A percentile compares a stretch with the other conserved stretches of the same genome.
Evolutionary conservation across 2,113 vertebrate genomes (phyloP).

Genomic region (Lontra canadensis): DNA sequence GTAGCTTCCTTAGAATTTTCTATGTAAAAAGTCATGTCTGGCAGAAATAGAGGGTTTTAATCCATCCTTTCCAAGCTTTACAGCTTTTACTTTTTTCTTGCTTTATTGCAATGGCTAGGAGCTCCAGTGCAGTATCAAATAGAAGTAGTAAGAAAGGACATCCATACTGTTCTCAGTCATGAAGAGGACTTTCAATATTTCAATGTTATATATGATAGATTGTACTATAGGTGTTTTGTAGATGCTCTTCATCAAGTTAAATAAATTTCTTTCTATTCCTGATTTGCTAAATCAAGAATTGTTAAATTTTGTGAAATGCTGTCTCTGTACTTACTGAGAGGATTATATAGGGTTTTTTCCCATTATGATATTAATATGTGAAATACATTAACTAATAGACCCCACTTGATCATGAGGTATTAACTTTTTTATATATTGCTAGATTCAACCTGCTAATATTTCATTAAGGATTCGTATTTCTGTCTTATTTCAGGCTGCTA

Average conservation of each 20-base stretch:
- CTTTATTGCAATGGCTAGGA: background rate
- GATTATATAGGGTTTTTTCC: background rate
- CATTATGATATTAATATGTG: background rate
- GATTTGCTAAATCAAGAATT: conserved; percentile 43
- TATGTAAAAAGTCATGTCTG: background rate
- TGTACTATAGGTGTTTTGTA: background rate
- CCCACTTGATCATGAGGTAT: background rate
- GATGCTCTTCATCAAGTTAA: background rate
- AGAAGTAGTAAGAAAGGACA: background rate
- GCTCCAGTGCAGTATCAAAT: background rate
- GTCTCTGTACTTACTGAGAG: background rate
- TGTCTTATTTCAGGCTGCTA: background rate
- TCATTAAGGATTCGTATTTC: background rate
- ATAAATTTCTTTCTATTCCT: conserved; percentile 10
- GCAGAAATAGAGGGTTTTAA: background rate
- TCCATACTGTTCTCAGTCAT: background rate
- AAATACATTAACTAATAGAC: background rate
- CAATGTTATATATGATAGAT: background rate
- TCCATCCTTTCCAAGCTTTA: background rate
- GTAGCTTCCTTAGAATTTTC: background rate
- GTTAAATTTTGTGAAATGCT: background rate
- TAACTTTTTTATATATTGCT: background rate
- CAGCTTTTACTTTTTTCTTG: background rate
- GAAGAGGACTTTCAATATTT: background rate
- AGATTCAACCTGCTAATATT: background rate